A percentile compares a stretch with the other conserved stretches of the same genome.
These are phyloP conservation scores for Apis laboriosa DNA, from an alignment of 1,140 invertebrate genomes.

Conservation along the genomic window DNA sequence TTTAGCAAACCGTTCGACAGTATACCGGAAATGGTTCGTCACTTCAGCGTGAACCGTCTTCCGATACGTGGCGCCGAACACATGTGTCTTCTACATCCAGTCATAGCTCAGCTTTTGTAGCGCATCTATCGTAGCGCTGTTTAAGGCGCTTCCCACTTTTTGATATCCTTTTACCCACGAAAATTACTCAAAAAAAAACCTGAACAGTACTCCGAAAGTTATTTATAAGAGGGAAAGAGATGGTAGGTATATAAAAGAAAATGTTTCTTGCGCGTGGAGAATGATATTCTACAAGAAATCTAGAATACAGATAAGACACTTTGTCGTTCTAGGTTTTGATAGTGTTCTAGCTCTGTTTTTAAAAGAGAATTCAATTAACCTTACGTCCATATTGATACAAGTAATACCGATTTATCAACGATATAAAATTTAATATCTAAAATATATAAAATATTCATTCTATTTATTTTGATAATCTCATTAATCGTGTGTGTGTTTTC, in stretches of 20 bases:
- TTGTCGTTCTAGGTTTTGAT: too few species aligned
- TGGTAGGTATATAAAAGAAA: not conserved
- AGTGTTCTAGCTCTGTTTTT: too few species aligned
- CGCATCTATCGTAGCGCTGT: constrained; percentile 78
- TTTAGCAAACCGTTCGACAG: constrained; percentile 94
- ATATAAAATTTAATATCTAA: too few species aligned
- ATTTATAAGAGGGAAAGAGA: constrained; percentile 20
- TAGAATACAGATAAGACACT: not conserved
- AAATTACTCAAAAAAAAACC: constrained; percentile 1
- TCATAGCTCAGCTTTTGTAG: constrained; percentile 92
- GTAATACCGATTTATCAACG: too few species aligned
- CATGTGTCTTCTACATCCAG: constrained; percentile 94
- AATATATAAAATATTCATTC: too few species aligned
- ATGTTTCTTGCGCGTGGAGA: not conserved
- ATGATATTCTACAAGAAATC: not conserved
- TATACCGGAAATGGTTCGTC: constrained; percentile 95
- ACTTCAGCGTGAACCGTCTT: constrained; percentile 94
- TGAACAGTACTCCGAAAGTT: constrained; percentile 14
- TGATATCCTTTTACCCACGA: constrained; percentile 57
- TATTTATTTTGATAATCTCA: too few species aligned
- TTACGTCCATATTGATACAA: too few species aligned
- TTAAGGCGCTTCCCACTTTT: constrained; percentile 72
- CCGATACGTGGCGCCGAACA: constrained; percentile 97
- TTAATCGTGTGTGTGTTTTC: too few species aligned
- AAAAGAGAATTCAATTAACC: too few species aligned